phyloP scores from a whole-genome alignment of 37 sponge, comb jelly and placozoan species.

The Petrosia ficiformis region DNA sequence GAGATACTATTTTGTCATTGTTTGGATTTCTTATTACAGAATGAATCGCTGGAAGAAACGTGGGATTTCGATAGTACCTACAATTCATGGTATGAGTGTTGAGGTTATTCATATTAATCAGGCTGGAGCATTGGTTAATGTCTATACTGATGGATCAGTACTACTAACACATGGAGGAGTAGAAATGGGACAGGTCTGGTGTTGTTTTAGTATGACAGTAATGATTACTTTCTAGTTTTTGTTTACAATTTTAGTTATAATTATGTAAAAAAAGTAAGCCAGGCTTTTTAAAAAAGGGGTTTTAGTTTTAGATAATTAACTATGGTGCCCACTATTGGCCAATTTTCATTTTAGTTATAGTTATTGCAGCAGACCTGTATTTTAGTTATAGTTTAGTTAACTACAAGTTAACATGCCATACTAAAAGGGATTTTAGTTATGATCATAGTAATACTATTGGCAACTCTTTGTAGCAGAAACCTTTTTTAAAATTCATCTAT shows the following conservation, averaged over 20 bases:
- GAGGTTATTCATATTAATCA: not conserved
- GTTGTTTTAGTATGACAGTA: not conserved
- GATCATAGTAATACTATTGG: too few relatives aligned
- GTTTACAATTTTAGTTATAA: not conserved
- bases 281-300: too few relatives aligned
- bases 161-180: slow-evolving; percentile 42
- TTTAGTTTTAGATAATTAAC: too few relatives aligned
- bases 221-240: not conserved
- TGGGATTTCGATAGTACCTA: slow-evolving; percentile 26
- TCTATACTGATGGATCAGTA: slow-evolving; percentile 50
- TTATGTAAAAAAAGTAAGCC: too few relatives aligned
- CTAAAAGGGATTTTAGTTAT: too few relatives aligned
- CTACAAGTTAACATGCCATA: too few relatives aligned
- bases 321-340: too few relatives aligned
- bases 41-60: slow-evolving; percentile 37
- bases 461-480: too few relatives aligned
- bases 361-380: too few relatives aligned
- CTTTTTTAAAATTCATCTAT: not conserved
- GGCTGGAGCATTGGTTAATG: slow-evolving; percentile 26
- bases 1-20: not conserved
- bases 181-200: slow-evolving; percentile 46
- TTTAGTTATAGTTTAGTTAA: too few relatives aligned
- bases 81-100: slow-evolving; percentile 14
- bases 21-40: slow-evolving; percentile 8
- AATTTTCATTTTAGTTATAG: too few relatives aligned